Evolutionary conservation across 2,113 vertebrate species (phyloP).

Genomic region (Naja naja): DNA sequence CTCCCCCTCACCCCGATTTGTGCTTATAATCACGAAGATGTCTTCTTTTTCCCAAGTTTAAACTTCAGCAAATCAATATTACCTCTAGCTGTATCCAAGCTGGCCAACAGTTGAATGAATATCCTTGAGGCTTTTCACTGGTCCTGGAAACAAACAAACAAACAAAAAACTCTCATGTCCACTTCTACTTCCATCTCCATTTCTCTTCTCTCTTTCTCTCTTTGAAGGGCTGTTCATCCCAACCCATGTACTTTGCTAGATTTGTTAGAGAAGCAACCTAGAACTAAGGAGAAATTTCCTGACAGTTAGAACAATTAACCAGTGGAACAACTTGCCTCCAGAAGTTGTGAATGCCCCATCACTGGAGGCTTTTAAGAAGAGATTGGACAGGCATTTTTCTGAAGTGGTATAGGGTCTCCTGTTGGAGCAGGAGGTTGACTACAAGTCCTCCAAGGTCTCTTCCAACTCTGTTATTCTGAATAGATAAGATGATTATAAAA

Average conservation of each 20-base stretch:
- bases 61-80: not conserved
- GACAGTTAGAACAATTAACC: too few species aligned
- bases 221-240: not conserved
- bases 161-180: not conserved
- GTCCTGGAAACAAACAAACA: not conserved
- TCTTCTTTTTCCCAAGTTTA: not conserved
- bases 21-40: not conserved
- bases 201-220: not conserved
- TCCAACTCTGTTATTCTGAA: not conserved
- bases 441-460: not conserved
- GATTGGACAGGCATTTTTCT: too few species aligned
- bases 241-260: not conserved
- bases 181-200: not conserved
- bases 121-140: not conserved
- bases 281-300: too few species aligned
- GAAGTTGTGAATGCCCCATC: not conserved
- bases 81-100: not conserved
- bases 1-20: not conserved
- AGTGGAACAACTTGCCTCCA: not conserved
- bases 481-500: not conserved
- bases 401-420: not conserved
- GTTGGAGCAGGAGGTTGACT: not conserved
- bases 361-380: not conserved
- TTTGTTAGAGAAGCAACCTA: not conserved
- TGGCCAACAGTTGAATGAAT: not conserved